Conservation (phyloP, 35 echinoderm and acorn worm species). For the Patiria miniata region DNA sequence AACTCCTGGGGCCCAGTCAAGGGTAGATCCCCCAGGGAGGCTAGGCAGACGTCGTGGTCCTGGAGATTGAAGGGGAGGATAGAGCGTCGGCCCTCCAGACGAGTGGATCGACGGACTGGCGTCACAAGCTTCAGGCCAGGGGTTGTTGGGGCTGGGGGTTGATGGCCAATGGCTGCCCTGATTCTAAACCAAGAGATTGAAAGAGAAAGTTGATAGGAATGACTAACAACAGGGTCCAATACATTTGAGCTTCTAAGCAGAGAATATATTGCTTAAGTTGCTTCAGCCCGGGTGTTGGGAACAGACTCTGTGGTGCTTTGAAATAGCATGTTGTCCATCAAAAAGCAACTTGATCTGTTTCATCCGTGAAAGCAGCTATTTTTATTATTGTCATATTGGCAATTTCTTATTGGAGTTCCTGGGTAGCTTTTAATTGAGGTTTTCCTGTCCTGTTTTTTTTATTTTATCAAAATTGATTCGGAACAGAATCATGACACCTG, state of each 20-base stretch:
- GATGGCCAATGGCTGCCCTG: conserved; percentile 16
- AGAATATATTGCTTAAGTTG: too few species aligned
- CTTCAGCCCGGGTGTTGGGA: too few species aligned
- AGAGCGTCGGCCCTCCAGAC: conserved; percentile 47
- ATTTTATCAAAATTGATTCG: too few species aligned
- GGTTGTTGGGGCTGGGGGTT: neutral
- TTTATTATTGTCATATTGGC: too few species aligned
- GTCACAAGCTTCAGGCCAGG: conserved; percentile 31
- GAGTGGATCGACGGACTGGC: conserved; percentile 53
- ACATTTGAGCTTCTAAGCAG: neutral
- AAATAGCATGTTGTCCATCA: too few species aligned
- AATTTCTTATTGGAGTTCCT: too few species aligned
- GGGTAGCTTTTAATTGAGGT: too few species aligned
- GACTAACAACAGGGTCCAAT: neutral
- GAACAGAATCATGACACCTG: too few species aligned
- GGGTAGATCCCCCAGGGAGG: conserved; percentile 23
- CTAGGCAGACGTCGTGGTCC: conserved; percentile 37
- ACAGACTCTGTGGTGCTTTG: too few species aligned
- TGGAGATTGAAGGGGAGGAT: conserved; percentile 6
- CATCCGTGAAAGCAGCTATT: too few species aligned
- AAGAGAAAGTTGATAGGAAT: neutral
- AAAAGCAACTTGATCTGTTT: too few species aligned
- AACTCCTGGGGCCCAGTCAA: conserved; percentile 22
- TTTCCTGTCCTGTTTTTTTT: too few species aligned
- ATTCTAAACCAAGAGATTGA: conserved; percentile 26